Conservation (phyloP, 2,113 vertebrate species). For the Lophius piscatorius region DNA sequence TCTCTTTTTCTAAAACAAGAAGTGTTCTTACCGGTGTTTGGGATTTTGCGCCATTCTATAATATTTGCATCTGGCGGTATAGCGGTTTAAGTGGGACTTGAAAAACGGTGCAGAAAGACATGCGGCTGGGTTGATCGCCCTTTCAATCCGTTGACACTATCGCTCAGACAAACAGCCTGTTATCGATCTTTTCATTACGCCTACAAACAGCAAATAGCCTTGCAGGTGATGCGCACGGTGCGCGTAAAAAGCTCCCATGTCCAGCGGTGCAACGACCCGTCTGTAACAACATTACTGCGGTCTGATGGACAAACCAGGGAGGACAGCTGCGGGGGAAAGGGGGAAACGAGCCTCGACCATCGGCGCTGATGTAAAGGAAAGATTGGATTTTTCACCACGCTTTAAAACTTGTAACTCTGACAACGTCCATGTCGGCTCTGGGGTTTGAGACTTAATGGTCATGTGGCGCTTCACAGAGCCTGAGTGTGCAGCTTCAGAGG, state of each 20-base stretch:
- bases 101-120: conserved; percentile 34
- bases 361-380: conserved; percentile 20
- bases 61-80: conserved; percentile 8
- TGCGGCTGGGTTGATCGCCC: conserved; percentile 49
- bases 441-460: conserved; percentile 40
- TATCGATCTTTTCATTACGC: conserved; percentile 89
- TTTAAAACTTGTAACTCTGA: conserved; percentile 53
- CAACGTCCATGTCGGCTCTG: conserved; percentile 15
- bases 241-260: conserved; percentile 23
- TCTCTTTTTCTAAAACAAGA: conserved; percentile 1
- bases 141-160: conserved; percentile 88
- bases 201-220: conserved; percentile 80
- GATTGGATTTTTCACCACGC: conserved; percentile 6
- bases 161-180: conserved; percentile 83
- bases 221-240: conserved; percentile 78
- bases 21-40: background rate
- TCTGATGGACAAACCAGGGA: conserved; percentile 31
- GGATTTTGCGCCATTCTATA: conserved; percentile 18
- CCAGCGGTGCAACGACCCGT: conserved; percentile 32
- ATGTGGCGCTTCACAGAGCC: conserved; percentile 28
- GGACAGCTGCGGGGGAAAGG: conserved; percentile 7
- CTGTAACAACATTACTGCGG: conserved; percentile 24
- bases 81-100: conserved; percentile 14
- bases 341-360: background rate
- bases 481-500: conserved; percentile 22